A percentile compares a stretch with the other conserved stretches of the same genome.
phyloP scores from a whole-genome alignment of 2,797 vertebrate genomes.

The Notoglanidium macrostoma region DNA sequence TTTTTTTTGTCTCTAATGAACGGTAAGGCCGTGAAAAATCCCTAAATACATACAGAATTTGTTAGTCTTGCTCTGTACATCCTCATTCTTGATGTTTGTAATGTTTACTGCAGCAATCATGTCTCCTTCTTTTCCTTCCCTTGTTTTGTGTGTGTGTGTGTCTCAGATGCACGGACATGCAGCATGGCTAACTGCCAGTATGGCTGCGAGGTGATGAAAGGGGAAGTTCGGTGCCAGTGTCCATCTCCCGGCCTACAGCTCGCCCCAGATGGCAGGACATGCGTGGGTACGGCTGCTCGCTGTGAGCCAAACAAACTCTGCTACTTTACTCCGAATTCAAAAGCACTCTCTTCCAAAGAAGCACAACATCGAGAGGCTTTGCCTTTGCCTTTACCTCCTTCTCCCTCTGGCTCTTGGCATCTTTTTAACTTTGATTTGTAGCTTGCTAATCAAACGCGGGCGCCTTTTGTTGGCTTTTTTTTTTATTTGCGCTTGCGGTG shows the following conservation, averaged over 20 bases:
- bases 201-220: slow-evolving; percentile 92
- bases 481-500: slow-evolving; percentile 23
- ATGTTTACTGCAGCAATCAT: background rate
- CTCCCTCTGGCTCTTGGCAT: slow-evolving; percentile 24
- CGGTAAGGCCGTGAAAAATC: background rate
- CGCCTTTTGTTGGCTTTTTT: slow-evolving; percentile 45
- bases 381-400: background rate
- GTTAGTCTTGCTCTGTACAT: background rate
- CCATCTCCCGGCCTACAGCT: slow-evolving; percentile 94
- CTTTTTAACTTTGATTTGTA: slow-evolving; percentile 44
- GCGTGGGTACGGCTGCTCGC: slow-evolving; percentile 83
- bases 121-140: background rate
- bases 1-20: background rate
- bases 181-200: slow-evolving; percentile 98
- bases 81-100: background rate
- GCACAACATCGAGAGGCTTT: background rate
- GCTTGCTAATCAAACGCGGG: slow-evolving; percentile 45
- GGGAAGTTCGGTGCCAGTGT: slow-evolving; percentile 91
- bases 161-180: slow-evolving; percentile 85
- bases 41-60: background rate
- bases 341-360: background rate
- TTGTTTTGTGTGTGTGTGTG: slow-evolving; percentile 34
- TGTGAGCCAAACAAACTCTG: background rate
- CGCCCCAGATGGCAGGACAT: slow-evolving; percentile 90
- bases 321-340: slow-evolving; percentile 3